Evolutionary conservation across 2,113 vertebrate species (phyloP).

Genomic region (Ceyx cyanopectus): DNA sequence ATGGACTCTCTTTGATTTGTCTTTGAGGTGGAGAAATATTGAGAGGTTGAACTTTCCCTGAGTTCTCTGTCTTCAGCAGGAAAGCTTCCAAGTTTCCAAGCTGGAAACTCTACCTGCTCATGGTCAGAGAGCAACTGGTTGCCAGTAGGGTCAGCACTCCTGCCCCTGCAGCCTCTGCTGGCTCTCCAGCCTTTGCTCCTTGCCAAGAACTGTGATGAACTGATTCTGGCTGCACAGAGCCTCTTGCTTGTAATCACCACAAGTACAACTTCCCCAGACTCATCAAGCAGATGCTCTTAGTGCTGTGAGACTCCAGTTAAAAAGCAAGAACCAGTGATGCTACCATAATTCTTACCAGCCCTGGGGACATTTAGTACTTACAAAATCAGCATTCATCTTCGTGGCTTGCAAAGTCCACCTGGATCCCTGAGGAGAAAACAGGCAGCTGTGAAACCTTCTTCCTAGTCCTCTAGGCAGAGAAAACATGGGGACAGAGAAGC

Average conservation of each 20-base stretch:
- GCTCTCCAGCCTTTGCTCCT: background rate
- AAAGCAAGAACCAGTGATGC: slow-evolving; percentile 41
- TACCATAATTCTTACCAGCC: slow-evolving; percentile 45
- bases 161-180: background rate
- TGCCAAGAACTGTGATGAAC: background rate
- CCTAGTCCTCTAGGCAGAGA: background rate
- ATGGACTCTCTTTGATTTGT: background rate
- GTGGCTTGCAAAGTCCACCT: slow-evolving; percentile 97
- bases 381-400: slow-evolving; percentile 93
- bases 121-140: background rate
- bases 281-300: slow-evolving; percentile 32
- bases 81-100: background rate
- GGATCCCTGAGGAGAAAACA: slow-evolving; percentile 86
- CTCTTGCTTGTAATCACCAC: background rate
- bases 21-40: background rate
- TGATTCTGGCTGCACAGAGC: background rate
- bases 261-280: slow-evolving; percentile 33
- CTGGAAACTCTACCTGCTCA: background rate
- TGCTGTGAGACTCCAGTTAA: background rate
- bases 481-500: background rate
- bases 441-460: background rate
- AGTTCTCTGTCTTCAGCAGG: background rate
- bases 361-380: slow-evolving; percentile 78
- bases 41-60: background rate
- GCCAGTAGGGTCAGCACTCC: background rate